A percentile compares a stretch with the other conserved stretches of the same genome.
Conservation (phyloP, 1,140 invertebrate genomes). For the Atta texana region DNA sequence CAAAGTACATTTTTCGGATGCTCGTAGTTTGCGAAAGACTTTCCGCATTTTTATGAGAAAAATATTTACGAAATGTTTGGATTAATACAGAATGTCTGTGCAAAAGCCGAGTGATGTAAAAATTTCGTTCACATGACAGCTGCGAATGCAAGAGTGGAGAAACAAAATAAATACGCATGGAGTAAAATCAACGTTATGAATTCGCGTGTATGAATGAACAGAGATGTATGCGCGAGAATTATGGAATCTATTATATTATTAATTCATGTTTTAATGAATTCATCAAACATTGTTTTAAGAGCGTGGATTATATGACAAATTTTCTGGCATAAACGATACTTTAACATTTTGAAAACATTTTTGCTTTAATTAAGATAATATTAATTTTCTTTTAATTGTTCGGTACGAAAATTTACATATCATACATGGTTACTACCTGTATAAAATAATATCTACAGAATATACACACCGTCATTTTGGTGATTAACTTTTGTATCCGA, state of each 20-base stretch:
- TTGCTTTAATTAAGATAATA: constrained; percentile 6
- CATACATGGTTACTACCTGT: too few species aligned
- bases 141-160: background rate
- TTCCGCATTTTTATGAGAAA: constrained; percentile 36
- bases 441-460: background rate
- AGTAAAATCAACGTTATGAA: constrained; percentile 7
- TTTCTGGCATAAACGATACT: background rate
- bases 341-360: constrained; percentile 4
- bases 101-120: constrained; percentile 31
- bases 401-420: background rate
- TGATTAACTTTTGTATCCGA: constrained; percentile 7
- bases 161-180: background rate
- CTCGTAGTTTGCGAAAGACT: constrained; percentile 24
- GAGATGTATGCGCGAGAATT: background rate
- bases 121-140: constrained; percentile 39
- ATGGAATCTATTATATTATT: background rate
- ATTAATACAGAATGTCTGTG: constrained; percentile 27
- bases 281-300: constrained; percentile 25
- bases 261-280: constrained; percentile 18
- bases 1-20: constrained; percentile 27
- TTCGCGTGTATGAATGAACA: background rate
- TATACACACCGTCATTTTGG: background rate
- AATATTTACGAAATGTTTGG: constrained; percentile 43
- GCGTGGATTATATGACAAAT: background rate
- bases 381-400: background rate